Evolutionary conservation across 2,888 invertebrate species (phyloP).

Genomic region (Liposcelis brunnea): DNA sequence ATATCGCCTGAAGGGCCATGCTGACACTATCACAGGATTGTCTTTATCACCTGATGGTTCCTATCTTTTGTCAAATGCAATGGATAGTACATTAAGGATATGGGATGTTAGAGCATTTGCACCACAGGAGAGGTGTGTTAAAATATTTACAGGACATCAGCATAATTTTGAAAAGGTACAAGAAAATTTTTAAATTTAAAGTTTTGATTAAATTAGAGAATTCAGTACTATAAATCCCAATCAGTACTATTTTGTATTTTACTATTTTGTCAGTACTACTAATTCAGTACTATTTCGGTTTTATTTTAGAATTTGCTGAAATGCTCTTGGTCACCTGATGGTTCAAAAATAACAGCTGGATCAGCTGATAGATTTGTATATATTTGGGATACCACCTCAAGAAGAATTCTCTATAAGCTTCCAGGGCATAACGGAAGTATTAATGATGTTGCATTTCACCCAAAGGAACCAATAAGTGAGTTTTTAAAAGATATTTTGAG

Average conservation of each 20-base stretch:
- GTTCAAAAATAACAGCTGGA: conserved; percentile 77
- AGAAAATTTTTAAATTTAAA: not conserved
- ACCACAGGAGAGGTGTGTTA: conserved; percentile 81
- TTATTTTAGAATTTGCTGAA: conserved; percentile 55
- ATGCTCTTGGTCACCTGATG: conserved; percentile 88
- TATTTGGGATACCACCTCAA: conserved; percentile 89
- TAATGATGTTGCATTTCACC: conserved; percentile 92
- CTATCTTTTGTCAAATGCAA: conserved; percentile 84
- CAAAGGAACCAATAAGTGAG: conserved; percentile 69
- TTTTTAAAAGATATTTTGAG: conserved; percentile 10
- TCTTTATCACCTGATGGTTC: conserved; percentile 70
- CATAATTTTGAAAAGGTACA: conserved; percentile 86
- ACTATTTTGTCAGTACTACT: no score
- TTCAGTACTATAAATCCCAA: no score
- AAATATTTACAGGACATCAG: conserved; percentile 81
- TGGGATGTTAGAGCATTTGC: conserved; percentile 97
- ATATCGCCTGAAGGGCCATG: conserved; percentile 79
- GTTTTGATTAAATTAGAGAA: not conserved
- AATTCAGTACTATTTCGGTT: conserved; percentile 7
- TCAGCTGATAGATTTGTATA: conserved; percentile 92
- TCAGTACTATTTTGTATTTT: no score
- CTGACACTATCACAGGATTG: conserved; percentile 87
- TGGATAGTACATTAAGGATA: conserved; percentile 89
- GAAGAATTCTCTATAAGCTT: conserved; percentile 84
- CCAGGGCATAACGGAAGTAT: conserved; percentile 97